phyloP scores from a whole-genome alignment of 1,140 invertebrate species.

The Drosophila tropicalis region DNA sequence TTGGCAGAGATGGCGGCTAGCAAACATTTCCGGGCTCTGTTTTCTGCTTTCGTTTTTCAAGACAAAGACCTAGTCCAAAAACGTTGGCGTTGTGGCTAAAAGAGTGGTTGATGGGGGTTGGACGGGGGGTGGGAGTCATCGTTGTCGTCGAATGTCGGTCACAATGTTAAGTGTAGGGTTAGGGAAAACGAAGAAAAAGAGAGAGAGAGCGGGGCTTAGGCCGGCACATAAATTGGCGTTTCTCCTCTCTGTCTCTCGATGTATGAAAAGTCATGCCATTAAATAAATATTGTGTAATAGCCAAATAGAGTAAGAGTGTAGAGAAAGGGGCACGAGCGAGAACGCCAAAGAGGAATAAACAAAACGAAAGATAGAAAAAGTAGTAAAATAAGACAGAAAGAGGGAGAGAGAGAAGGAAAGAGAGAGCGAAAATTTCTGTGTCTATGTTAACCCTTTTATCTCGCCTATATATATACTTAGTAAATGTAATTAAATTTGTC shows the following conservation, averaged over 20 bases:
- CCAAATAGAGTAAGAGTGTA: conserved; percentile 18
- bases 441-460: conserved; percentile 20
- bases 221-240: conserved; percentile 59
- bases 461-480: conserved; percentile 1
- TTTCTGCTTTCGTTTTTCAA: conserved; percentile 23
- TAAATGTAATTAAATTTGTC: conserved; percentile 63
- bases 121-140: not conserved
- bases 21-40: conserved; percentile 19
- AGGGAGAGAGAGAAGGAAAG: too few species aligned
- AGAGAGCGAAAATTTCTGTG: not conserved
- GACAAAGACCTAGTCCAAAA: conserved; percentile 23
- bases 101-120: not conserved
- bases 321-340: not conserved
- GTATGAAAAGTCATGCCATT: conserved; percentile 71
- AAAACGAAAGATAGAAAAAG: not conserved
- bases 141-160: conserved; percentile 54
- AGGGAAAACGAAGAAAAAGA: not conserved
- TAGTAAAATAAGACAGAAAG: not conserved
- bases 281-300: conserved; percentile 70
- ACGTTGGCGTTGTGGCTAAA: too few species aligned
- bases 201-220: not conserved
- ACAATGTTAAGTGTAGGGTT: conserved; percentile 24
- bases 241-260: conserved; percentile 1
- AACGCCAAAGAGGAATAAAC: not conserved
- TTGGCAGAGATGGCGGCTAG: conserved; percentile 13